Percentiles rank a stretch among this genome's conserved stretches.
phyloP scores from a whole-genome alignment of 2,113 vertebrate genomes.

The Pomatorhinus ruficollis region DNA sequence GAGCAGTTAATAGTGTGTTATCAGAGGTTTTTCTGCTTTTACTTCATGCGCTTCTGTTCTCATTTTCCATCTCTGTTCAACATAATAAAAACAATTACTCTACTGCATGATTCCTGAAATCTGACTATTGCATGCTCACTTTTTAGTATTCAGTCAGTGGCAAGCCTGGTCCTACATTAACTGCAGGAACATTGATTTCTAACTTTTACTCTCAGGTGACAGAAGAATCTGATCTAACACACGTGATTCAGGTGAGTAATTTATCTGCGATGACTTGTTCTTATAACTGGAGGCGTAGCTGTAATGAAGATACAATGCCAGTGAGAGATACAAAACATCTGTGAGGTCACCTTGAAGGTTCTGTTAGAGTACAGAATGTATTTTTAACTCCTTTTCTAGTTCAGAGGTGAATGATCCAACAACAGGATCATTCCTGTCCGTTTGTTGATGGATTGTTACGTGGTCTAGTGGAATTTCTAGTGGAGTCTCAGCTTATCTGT shows the following conservation, averaged over 20 bases:
- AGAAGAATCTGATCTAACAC: not conserved
- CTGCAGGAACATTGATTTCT: not conserved
- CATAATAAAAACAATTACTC: not conserved
- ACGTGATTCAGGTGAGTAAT: not conserved
- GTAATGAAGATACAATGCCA: not conserved
- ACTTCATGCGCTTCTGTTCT: not conserved
- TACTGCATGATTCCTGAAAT: not conserved
- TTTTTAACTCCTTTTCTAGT: not conserved
- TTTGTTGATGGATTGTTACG: not conserved
- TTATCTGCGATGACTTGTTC: not conserved
- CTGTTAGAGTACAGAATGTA: not conserved
- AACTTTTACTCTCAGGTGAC: not conserved
- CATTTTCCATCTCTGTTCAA: not conserved
- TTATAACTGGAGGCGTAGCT: not conserved
- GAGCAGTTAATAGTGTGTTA: not conserved
- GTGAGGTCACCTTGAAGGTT: not conserved
- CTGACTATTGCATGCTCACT: not conserved
- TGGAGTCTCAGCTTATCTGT: not conserved
- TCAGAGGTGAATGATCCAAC: not conserved
- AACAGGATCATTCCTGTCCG: not conserved
- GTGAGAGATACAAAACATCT: not conserved
- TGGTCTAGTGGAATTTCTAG: not conserved
- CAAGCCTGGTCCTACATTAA: not conserved
- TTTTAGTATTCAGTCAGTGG: not conserved
- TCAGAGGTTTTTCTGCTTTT: not conserved